phyloP scores from a whole-genome alignment of 1,140 invertebrate genomes.

The Nasonia longicornis region DNA sequence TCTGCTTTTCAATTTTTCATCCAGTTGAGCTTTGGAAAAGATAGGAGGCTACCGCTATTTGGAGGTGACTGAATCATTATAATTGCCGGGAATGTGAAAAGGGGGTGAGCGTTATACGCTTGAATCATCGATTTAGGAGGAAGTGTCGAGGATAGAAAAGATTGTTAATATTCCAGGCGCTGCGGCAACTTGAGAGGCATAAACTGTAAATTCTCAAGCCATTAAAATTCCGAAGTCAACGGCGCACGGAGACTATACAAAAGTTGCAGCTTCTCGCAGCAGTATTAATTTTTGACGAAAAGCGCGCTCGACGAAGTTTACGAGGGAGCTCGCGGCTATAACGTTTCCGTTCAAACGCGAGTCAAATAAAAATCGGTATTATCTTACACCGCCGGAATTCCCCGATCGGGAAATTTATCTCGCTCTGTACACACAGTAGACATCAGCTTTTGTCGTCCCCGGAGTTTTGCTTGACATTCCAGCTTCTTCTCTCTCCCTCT shows the following conservation, averaged over 20 bases:
- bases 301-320: no score
- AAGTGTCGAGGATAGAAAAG: no score
- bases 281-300: background rate
- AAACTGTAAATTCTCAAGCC: no score
- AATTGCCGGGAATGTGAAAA: no score
- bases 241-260: background rate
- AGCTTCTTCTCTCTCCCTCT: background rate
- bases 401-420: background rate
- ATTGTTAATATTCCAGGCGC: no score
- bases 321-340: no score
- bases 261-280: background rate
- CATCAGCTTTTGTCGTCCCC: background rate
- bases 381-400: background rate
- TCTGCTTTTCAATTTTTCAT: background rate
- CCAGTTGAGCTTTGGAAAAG: background rate
- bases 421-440: background rate
- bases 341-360: background rate
- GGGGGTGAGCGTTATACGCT: no score
- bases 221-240: no score
- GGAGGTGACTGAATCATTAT: no score
- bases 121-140: no score
- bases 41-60: background rate
- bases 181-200: no score
- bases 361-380: conserved; percentile 3
- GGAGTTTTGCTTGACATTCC: background rate